Evolutionary conservation across 2,113 vertebrate genomes (phyloP).

Genomic region (Poicephalus gulielmi): DNA sequence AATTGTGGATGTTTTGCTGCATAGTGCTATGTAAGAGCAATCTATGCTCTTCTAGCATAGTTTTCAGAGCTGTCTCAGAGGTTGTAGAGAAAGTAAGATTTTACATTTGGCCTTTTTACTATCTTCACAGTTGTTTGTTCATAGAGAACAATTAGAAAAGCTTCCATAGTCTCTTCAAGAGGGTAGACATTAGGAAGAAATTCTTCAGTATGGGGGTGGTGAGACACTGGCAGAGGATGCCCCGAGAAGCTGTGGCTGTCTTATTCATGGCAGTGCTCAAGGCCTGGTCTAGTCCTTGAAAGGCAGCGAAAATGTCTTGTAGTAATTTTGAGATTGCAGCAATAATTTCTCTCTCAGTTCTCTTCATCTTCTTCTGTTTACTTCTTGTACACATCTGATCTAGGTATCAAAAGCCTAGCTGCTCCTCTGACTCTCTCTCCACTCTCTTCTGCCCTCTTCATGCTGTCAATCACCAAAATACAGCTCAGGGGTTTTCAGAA

Average conservation of each 20-base stretch:
- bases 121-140: background rate
- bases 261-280: background rate
- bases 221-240: background rate
- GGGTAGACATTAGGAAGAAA: background rate
- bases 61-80: background rate
- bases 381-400: background rate
- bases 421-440: background rate
- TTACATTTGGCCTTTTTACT: background rate
- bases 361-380: background rate
- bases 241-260: background rate
- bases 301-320: too few relatives aligned
- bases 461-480: background rate
- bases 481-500: conserved; percentile 12
- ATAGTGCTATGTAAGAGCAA: background rate
- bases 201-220: background rate
- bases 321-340: too few relatives aligned
- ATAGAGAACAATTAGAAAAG: background rate
- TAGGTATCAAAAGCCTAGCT: background rate
- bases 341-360: background rate
- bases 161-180: background rate
- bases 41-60: background rate
- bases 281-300: background rate
- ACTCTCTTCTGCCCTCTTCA: background rate
- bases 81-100: background rate
- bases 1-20: background rate